phyloP scores from a whole-genome alignment of 2,888 invertebrate species.

The Drosophila algonquin region DNA sequence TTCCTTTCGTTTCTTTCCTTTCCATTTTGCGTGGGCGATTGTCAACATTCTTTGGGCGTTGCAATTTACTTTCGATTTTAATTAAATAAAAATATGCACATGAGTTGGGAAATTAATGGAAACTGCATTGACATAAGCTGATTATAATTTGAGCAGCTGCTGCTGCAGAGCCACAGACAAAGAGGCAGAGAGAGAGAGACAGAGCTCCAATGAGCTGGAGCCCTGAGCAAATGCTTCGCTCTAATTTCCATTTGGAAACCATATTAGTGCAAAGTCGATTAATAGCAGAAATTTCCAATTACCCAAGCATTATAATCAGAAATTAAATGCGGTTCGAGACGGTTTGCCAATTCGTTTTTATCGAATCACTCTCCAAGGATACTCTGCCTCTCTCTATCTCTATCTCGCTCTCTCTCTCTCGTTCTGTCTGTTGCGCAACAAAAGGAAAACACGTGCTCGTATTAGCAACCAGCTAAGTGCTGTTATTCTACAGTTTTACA shows the following conservation, averaged over 20 bases:
- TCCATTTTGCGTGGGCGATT: background rate
- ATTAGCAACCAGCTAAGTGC: constrained; percentile 75
- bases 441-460: constrained; percentile 62
- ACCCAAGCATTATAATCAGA: constrained; percentile 19
- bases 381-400: background rate
- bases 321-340: constrained; percentile 26
- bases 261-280: constrained; percentile 18
- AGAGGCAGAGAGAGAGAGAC: constrained; percentile 8
- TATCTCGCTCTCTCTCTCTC: background rate
- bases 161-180: constrained; percentile 12
- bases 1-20: background rate
- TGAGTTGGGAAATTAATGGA: constrained; percentile 34
- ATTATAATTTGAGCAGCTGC: constrained; percentile 46
- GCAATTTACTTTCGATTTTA: constrained; percentile 69
- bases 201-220: background rate
- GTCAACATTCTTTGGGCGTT: constrained; percentile 59
- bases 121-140: constrained; percentile 55
- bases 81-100: constrained; percentile 75
- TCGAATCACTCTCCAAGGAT: background rate
- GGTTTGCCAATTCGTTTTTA: constrained; percentile 15
- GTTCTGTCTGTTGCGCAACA: constrained; percentile 50
- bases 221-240: constrained; percentile 6
- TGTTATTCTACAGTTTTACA: constrained; percentile 77
- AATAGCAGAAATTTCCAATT: constrained; percentile 34
- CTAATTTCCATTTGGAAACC: constrained; percentile 17